phyloP scores from a whole-genome alignment of 2,113 vertebrate species.

The Petrocephalus microphthalmus region DNA sequence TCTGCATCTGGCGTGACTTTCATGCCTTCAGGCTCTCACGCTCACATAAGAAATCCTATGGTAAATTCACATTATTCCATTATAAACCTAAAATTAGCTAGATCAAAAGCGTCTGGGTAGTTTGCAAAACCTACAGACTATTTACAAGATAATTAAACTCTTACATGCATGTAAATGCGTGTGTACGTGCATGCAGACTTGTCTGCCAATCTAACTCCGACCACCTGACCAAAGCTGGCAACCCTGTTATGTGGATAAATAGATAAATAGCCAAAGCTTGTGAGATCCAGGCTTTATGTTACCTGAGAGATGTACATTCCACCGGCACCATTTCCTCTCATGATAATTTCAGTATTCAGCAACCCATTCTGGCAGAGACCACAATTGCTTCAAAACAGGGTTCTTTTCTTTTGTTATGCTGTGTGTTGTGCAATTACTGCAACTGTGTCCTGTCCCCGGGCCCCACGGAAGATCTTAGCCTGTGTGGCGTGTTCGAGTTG shows the following conservation, averaged over 20 bases:
- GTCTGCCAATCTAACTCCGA: not conserved
- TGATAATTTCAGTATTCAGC: constrained; percentile 35
- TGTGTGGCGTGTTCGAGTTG: constrained; percentile 27
- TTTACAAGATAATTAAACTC: not conserved
- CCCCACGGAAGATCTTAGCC: constrained; percentile 49
- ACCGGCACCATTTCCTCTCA: not conserved
- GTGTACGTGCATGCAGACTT: not conserved
- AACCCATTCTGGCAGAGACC: constrained; percentile 55
- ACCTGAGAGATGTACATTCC: not conserved
- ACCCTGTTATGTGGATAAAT: not conserved
- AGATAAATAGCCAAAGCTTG: too few relatives aligned
- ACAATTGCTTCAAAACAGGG: constrained; percentile 55
- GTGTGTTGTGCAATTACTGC: constrained; percentile 38
- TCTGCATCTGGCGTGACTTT: not conserved
- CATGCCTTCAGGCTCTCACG: not conserved
- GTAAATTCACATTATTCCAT: not conserved
- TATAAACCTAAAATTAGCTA: not conserved
- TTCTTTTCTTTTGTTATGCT: not conserved
- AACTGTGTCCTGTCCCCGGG: constrained; percentile 37
- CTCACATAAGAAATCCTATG: not conserved
- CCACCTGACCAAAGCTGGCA: not conserved
- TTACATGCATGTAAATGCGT: not conserved
- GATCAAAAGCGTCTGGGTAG: not conserved
- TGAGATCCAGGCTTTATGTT: not conserved
- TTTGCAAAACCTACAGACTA: not conserved